phyloP scores from a whole-genome alignment of 2,113 vertebrate species.

The Steatornis caripensis region DNA sequence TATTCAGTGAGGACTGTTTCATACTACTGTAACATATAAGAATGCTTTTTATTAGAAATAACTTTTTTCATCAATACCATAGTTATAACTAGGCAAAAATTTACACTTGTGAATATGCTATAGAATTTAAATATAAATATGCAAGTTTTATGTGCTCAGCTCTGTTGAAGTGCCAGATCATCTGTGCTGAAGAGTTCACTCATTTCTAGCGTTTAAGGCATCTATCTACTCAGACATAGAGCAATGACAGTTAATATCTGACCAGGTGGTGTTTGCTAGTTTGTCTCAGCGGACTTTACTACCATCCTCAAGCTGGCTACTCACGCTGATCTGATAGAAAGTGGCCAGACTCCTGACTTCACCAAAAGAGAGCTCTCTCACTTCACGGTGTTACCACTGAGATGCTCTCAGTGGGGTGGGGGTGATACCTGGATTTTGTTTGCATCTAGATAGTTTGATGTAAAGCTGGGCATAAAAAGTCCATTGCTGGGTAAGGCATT shows the following conservation, averaged over 20 bases:
- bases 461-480: not conserved
- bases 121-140: not conserved
- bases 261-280: not conserved
- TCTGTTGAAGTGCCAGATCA: not conserved
- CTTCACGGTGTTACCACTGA: accelerated
- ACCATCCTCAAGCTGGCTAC: not conserved
- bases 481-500: not conserved
- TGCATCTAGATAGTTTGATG: not conserved
- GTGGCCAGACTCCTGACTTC: not conserved
- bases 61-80: not conserved
- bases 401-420: not conserved
- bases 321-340: not conserved
- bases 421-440: not conserved
- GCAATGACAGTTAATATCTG: not conserved
- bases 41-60: not conserved
- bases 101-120: not conserved
- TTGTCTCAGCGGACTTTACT: not conserved
- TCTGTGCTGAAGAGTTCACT: not conserved
- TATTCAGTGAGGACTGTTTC: not conserved
- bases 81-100: not conserved
- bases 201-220: not conserved
- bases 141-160: not conserved
- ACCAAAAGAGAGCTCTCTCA: not conserved
- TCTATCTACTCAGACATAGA: not conserved
- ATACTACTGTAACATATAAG: not conserved